Conservation (phyloP, 2,888 invertebrate species). For the Aleiodes testaceus region DNA sequence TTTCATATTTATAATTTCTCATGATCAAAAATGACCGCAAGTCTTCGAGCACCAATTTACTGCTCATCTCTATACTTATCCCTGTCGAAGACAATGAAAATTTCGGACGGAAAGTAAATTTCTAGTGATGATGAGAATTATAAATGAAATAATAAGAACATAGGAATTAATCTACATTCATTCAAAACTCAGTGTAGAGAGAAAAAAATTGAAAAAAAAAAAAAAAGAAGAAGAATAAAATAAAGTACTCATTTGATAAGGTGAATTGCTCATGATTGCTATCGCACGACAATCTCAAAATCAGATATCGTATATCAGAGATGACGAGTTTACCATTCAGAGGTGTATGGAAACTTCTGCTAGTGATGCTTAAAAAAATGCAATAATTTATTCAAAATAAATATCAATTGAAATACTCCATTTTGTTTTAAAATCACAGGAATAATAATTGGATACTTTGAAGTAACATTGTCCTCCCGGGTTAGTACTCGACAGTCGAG, state of each 20-base stretch:
- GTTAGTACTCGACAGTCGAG: too few species aligned
- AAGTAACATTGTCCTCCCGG: too few species aligned
- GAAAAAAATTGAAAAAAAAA: too few species aligned
- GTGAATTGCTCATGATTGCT: conserved; percentile 24
- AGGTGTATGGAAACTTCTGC: conserved; percentile 13
- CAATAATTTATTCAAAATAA: too few species aligned
- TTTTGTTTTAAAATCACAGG: not conserved
- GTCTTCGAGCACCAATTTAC: conserved; percentile 36
- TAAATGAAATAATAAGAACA: conserved; percentile 3
- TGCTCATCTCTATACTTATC: not conserved
- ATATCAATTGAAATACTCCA: too few species aligned
- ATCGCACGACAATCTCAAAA: conserved; percentile 35
- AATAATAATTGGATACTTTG: not conserved
- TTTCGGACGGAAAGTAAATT: conserved; percentile 39
- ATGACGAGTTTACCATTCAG: conserved; percentile 30
- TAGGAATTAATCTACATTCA: conserved; percentile 11
- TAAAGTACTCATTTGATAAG: conserved; percentile 7
- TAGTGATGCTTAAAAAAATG: not conserved
- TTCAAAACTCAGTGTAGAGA: not conserved
- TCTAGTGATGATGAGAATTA: not conserved
- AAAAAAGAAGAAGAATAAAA: not conserved
- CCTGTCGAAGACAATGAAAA: conserved; percentile 41
- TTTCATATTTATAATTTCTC: conserved; percentile 29
- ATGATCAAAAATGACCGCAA: conserved; percentile 9
- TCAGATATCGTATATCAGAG: conserved; percentile 39